These are phyloP conservation scores for Sigmodon hispidus DNA, from an alignment of 2,113 vertebrate species.

Conservation along the genomic window DNA sequence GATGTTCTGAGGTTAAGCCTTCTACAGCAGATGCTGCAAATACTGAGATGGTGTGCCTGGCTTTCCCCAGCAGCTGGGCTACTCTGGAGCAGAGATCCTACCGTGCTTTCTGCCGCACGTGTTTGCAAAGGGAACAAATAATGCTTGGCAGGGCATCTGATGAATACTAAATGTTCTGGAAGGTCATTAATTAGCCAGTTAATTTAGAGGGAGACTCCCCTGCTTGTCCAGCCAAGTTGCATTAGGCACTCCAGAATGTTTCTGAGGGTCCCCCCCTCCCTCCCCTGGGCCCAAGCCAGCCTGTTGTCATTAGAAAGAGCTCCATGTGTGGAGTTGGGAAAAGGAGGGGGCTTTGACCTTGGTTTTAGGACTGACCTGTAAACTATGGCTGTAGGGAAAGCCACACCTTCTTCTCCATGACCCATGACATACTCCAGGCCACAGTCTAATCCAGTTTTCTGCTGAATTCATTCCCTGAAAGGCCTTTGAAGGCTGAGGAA, in stretches of 20 bases:
- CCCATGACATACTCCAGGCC: neutral
- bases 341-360: neutral
- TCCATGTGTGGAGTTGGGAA: neutral
- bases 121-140: slow-evolving; percentile 6
- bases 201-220: neutral
- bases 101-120: neutral
- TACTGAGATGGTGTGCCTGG: neutral
- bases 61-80: neutral
- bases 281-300: neutral
- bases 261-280: fast-evolving
- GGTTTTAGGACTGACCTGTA: neutral
- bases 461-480: neutral
- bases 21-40: neutral
- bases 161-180: neutral
- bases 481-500: neutral
- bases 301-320: neutral
- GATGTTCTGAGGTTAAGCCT: neutral
- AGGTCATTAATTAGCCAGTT: slow-evolving; percentile 16
- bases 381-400: neutral
- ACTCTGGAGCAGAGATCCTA: neutral
- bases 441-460: neutral
- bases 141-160: slow-evolving; percentile 29
- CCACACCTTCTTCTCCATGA: neutral
- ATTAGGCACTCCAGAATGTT: neutral
- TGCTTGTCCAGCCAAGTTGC: neutral